These are phyloP conservation scores for Agrypnia vestita DNA, from an alignment of 1,140 invertebrate species.

Conservation along the genomic window DNA sequence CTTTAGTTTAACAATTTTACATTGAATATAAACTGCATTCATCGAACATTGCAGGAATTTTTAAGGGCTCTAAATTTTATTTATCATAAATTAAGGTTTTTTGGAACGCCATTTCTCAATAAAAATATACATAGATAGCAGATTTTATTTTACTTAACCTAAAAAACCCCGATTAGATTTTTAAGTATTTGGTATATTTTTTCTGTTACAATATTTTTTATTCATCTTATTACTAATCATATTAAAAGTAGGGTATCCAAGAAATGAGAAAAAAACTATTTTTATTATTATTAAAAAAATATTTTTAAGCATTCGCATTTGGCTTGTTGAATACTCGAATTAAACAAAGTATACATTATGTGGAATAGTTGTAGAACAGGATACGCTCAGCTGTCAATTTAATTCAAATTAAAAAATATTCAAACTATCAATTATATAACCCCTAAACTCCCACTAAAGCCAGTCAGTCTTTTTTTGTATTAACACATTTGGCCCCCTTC, in stretches of 20 bases:
- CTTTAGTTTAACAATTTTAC: neutral
- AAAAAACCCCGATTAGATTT: neutral
- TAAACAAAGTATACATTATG: no score
- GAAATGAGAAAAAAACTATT: neutral
- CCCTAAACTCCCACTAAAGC: no score
- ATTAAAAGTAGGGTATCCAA: neutral
- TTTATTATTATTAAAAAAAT: neutral
- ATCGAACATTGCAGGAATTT: constrained; percentile 6
- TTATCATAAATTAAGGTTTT: constrained; percentile 31
- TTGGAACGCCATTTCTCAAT: constrained; percentile 28
- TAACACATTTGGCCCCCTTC: constrained; percentile 14
- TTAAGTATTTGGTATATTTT: constrained; percentile 20
- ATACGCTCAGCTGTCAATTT: no score
- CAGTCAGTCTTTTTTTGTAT: constrained; percentile 7
- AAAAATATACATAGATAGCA: constrained; percentile 25
- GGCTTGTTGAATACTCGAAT: no score
- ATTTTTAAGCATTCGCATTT: no score
- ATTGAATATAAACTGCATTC: neutral
- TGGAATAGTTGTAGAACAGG: no score
- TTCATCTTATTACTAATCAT: neutral
- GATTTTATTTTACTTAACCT: constrained; percentile 24
- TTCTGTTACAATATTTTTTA: neutral
- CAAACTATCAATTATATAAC: no score
- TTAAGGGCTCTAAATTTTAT: neutral
- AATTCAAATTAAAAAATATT: no score